These are phyloP conservation scores for Chionodraco myersi DNA, from an alignment of 2,113 vertebrate species.

Conservation along the genomic window DNA sequence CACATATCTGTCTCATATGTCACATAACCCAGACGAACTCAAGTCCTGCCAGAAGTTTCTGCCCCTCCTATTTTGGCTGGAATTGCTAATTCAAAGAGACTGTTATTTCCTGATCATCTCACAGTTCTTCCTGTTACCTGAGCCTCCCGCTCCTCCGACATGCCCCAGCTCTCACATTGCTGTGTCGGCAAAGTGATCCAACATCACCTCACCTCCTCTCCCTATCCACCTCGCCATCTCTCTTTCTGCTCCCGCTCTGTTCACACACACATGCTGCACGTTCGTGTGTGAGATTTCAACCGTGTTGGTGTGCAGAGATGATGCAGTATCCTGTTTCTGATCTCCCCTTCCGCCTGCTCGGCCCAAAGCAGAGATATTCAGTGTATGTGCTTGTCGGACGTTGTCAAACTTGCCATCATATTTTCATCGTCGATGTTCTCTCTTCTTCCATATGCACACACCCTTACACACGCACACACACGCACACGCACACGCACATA, in stretches of 20 bases:
- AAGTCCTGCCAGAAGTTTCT: constrained; percentile 33
- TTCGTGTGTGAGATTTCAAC: constrained; percentile 8
- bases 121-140: constrained; percentile 74
- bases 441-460: constrained; percentile 6
- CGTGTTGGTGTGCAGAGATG: constrained; percentile 28
- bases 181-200: constrained; percentile 54
- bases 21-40: not conserved
- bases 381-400: constrained; percentile 44
- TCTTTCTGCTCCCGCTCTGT: constrained; percentile 18
- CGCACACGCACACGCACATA: constrained; percentile 6
- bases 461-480: constrained; percentile 7
- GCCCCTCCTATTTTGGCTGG: constrained; percentile 25
- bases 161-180: constrained; percentile 56
- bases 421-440: constrained; percentile 49
- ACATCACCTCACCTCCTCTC: constrained; percentile 44
- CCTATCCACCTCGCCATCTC: constrained; percentile 24
- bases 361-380: constrained; percentile 42
- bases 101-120: constrained; percentile 79
- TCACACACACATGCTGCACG: constrained; percentile 27
- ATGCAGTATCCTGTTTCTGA: constrained; percentile 58
- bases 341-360: constrained; percentile 22
- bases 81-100: constrained; percentile 74
- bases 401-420: constrained; percentile 48
- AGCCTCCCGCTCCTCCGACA: constrained; percentile 54
- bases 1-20: not conserved